A percentile compares a stretch with the other conserved stretches of the same genome.
These are phyloP conservation scores for Ceyx margarethae DNA, from an alignment of 2,113 vertebrate species.

Conservation along the genomic window DNA sequence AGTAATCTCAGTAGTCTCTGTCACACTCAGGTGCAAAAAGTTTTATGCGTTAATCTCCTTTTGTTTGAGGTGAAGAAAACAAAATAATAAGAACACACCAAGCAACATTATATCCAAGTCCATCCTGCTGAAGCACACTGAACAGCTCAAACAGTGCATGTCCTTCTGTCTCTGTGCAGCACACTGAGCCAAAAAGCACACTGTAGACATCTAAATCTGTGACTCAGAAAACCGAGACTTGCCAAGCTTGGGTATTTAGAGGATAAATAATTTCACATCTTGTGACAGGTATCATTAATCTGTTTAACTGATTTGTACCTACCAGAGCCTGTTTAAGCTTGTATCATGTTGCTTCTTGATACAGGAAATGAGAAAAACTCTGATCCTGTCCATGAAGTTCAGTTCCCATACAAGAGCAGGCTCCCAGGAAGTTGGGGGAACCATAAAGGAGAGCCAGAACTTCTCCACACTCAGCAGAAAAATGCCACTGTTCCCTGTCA, in stretches of 20 bases:
- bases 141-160: not conserved
- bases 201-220: not conserved
- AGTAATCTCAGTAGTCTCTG: not conserved
- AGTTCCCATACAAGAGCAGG: not conserved
- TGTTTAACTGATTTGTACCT: conserved; percentile 12
- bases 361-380: not conserved
- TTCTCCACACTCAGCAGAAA: not conserved
- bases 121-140: not conserved
- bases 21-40: rapidly evolving
- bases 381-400: not conserved
- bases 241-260: conserved; percentile 8
- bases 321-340: conserved; percentile 39
- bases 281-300: conserved; percentile 53
- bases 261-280: conserved; percentile 35
- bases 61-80: not conserved
- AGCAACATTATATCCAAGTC: not conserved
- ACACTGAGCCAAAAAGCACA: not conserved
- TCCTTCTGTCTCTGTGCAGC: not conserved
- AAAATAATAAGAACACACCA: not conserved
- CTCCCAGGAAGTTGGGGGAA: not conserved
- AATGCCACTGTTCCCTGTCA: not conserved
- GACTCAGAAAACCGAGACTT: conserved; percentile 35
- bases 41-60: not conserved
- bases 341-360: not conserved
- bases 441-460: not conserved